A percentile compares a stretch with the other conserved stretches of the same genome.
phyloP scores from a whole-genome alignment of 2,888 invertebrate species.

The Hoplodrina blanda region DNA sequence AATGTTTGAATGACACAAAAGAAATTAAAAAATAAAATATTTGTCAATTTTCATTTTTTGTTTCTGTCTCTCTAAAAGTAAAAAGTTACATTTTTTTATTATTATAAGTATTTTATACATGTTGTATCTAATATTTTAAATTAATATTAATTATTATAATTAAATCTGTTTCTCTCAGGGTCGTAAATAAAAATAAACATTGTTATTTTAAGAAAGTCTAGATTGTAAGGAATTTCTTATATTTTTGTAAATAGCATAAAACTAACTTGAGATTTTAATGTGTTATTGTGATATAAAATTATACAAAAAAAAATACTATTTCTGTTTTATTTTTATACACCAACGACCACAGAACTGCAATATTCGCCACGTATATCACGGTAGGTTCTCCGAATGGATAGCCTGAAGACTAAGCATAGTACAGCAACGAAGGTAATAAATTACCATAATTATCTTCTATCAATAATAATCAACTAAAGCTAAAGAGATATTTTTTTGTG shows the following conservation, averaged over 20 bases:
- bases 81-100: background rate
- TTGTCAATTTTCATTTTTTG: background rate
- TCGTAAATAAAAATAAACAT: constrained; percentile 23
- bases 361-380: no score
- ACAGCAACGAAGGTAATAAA: no score
- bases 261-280: constrained; percentile 61
- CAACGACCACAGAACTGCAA: no score
- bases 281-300: constrained; percentile 59
- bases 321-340: constrained; percentile 3
- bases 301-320: constrained; percentile 23
- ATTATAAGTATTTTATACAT: constrained; percentile 5
- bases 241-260: constrained; percentile 62
- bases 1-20: background rate
- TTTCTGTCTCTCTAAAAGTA: background rate
- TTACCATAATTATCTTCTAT: no score
- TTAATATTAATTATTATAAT: constrained; percentile 9
- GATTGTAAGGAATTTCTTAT: constrained; percentile 50
- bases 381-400: no score
- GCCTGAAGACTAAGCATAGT: no score
- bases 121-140: constrained; percentile 37
- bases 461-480: no score
- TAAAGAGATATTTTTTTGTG: no score
- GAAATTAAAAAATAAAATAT: background rate
- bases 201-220: constrained; percentile 16
- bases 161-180: constrained; percentile 57